Conservation (phyloP, 2,797 vertebrate genomes). For the Mycteria americana region DNA sequence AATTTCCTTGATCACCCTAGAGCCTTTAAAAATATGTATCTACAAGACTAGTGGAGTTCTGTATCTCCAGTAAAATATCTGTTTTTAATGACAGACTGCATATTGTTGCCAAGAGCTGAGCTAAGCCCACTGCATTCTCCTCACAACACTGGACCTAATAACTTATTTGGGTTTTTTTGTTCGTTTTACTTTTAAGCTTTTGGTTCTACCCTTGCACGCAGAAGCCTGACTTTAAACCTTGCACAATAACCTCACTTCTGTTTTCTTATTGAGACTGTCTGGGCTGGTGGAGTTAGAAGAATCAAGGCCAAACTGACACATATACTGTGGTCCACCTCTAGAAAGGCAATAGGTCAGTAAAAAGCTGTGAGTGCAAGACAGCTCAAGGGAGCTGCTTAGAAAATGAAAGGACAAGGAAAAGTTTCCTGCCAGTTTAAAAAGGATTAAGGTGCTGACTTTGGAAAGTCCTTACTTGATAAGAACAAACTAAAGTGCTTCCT, state of each 20-base stretch:
- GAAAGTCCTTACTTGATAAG: background rate
- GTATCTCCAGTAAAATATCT: background rate
- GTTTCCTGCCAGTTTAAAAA: slow-evolving; percentile 14
- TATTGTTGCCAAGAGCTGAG: background rate
- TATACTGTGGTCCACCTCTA: background rate
- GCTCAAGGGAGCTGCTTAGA: background rate
- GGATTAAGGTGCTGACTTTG: slow-evolving; percentile 19
- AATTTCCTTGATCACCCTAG: background rate
- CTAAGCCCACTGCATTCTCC: background rate
- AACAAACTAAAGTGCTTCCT: background rate
- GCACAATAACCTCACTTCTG: background rate
- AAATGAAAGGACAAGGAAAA: slow-evolving; percentile 8
- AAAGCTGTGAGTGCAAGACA: background rate
- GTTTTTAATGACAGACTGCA: background rate
- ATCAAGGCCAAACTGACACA: background rate
- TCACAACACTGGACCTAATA: background rate
- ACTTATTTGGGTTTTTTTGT: background rate
- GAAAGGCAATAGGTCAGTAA: background rate
- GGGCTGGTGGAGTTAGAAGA: background rate
- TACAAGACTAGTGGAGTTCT: background rate
- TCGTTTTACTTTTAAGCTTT: background rate
- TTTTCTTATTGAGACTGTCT: background rate
- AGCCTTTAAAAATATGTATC: background rate
- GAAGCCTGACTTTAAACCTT: background rate
- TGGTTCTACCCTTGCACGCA: background rate